Base-by-base conservation (phyloP, 2,113 vertebrate genomes). In the Elephas maximus region DNA sequence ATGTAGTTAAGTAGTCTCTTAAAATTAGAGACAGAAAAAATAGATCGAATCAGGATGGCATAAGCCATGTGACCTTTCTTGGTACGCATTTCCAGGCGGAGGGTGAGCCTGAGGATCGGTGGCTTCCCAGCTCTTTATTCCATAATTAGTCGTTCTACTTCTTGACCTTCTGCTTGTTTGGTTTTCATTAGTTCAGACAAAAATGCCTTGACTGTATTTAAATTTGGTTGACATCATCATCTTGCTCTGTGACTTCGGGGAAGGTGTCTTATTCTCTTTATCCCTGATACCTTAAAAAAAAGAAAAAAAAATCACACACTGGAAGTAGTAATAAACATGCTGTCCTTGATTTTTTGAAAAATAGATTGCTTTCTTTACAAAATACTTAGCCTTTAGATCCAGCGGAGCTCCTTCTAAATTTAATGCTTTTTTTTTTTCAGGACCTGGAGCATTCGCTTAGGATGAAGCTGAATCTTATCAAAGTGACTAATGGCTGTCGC, bases 381-480 rank as follows among this genome's bases (percentile, higher is more conserved):
- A 97, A 71, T 84, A 44, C 57, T 77, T 93, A 62, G 44, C 20
- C 26, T 92, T 90, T 93, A 62, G 23, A 8, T 63, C 0, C 78
- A 30, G 30, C 33, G 33, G 79, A 83, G 15, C 15, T 23, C n/a
- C 83, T 96, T 92, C 28, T 97, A 63, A 97, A 85, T 62, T 62
- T 92, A 85, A 63, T 95, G 33, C 3, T 71, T 6, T 93, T 95
- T 96, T 91, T 73, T 94, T 90, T 51, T 82, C 20, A 97, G 92
- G 74, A 71, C 62, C 73, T 73, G 53, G 80, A 92, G 20, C 65
- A 94, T 45, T 90, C 67, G 10, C 9, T 78, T 73, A 98, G 69
- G 96, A 99, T 99, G 99, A 99, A 99, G 97, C 57, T 99, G 96
- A 98, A 98, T 89, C 97, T 99, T 94, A 98, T 97, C 57, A 99